phyloP scores from a whole-genome alignment of 2,113 vertebrate species.

The Plestiodon gilberti region DNA sequence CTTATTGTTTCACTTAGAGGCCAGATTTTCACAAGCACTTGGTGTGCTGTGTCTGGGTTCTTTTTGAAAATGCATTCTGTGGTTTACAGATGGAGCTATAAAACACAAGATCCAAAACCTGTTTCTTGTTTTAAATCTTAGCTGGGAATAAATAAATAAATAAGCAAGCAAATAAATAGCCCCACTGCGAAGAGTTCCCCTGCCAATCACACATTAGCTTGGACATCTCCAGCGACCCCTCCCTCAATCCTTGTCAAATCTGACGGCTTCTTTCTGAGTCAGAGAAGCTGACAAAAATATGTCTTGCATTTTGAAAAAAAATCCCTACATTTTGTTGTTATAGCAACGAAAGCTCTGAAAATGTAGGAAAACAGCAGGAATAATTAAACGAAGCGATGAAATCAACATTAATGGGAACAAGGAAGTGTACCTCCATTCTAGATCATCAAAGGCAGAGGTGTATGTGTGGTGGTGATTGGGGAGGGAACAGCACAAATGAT shows the following conservation, averaged over 20 bases:
- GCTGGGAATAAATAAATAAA: background rate
- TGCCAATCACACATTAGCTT: background rate
- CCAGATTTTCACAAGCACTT: conserved; percentile 10
- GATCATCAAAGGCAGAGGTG: background rate
- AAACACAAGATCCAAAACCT: background rate
- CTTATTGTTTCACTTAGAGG: conserved; percentile 6
- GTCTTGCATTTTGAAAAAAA: conserved; percentile 26
- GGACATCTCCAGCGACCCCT: background rate
- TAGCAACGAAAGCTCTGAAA: conserved; percentile 53
- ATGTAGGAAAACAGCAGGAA: conserved; percentile 57
- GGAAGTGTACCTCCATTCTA: conserved; percentile 18
- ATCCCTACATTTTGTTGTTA: conserved; percentile 53
- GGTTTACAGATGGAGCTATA: background rate
- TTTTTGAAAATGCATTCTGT: background rate
- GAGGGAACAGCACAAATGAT: background rate
- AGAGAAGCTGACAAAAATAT: conserved; percentile 12
- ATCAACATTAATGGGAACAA: conserved; percentile 47
- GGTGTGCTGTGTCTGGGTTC: background rate
- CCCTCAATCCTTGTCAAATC: conserved; percentile 1
- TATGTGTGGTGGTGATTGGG: background rate
- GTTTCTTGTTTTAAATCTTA: background rate
- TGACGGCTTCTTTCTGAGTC: conserved; percentile 25
- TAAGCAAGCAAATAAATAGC: background rate
- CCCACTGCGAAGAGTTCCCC: background rate
- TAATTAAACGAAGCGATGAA: conserved; percentile 56